Evolutionary conservation across 2,888 invertebrate genomes (phyloP), one percentile per base, ranked within the genome.

Genomic region (Erpobdella octoculata): DNA sequence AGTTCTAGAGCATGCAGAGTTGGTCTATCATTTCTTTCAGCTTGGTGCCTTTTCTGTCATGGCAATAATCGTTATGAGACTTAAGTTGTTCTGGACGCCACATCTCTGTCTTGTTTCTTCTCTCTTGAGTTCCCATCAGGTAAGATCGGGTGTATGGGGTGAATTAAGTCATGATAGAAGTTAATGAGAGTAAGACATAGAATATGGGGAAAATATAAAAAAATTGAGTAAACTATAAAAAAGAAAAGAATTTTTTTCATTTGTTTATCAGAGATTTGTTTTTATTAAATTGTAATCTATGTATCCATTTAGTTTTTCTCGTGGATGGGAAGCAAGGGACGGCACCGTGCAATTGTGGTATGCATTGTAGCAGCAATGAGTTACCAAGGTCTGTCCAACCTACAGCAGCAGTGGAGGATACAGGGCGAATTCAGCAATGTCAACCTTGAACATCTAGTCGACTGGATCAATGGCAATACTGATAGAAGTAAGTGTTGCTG

Each of bases 81-180:
- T 91, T 64, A 91, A 91, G 79, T 80, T 91, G 69, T 87, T 91
- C 77, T 88, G 90, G 81, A 89, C 89, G 0, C 90, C 91, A 0
- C 90, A 91, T 77, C 82, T 91, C 78, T 90, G 91, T 80, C 86
- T 92, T 0, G 84, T 90, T 1, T 86, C 88, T 0, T 88, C 90
- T 0, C 82, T 91, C 1, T 81, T 89, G 25, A 87, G 89, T 73
- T 83, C 84, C 85, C 87, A 75, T 85, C 85, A 78, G 86, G 87
- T 81, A 88, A 71, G 72, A 36, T 15, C 2, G 37, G n/a, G n/a
- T n/a, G n/a, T n/a, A n/a, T n/a, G n/a, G n/a, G n/a, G n/a, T n/a
- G n/a, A n/a, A n/a, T n/a, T n/a, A n/a, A n/a, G n/a, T n/a, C n/a
- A n/a, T n/a, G n/a, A n/a, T n/a, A n/a, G n/a, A n/a, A n/a, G n/a